Conservation (phyloP, 2,797 vertebrate genomes). For the Crax fasciolata region DNA sequence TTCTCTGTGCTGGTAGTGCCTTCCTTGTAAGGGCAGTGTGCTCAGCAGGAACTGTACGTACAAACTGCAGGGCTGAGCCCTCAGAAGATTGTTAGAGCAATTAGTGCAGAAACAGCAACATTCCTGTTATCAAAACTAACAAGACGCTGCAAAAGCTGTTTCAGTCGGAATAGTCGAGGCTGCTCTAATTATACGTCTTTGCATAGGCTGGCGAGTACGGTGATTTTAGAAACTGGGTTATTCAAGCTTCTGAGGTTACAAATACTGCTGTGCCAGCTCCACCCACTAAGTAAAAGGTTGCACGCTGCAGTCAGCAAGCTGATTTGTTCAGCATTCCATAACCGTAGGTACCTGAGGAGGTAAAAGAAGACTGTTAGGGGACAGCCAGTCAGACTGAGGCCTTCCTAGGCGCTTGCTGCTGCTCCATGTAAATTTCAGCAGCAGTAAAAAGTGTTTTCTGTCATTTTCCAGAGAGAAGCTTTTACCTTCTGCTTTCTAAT, state of each 20-base stretch:
- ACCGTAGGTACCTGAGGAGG: neutral
- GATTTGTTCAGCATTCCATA: neutral
- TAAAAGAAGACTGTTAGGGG: neutral
- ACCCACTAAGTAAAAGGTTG: slow-evolving; percentile 73
- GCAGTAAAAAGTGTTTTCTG: neutral
- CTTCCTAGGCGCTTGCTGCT: neutral
- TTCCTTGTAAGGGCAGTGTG: neutral
- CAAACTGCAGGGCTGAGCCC: slow-evolving; percentile 47
- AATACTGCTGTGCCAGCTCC: slow-evolving; percentile 73
- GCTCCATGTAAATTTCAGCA: neutral
- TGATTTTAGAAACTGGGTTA: slow-evolving; percentile 76
- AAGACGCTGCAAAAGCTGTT: slow-evolving; percentile 72
- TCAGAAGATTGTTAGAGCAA: slow-evolving; percentile 52
- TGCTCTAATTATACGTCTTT: slow-evolving; percentile 74
- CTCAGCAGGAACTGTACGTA: slow-evolving; percentile 25
- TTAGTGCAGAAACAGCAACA: slow-evolving; percentile 73
- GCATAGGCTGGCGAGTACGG: slow-evolving; percentile 51
- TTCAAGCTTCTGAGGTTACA: slow-evolving; percentile 75
- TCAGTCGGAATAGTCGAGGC: slow-evolving; percentile 65
- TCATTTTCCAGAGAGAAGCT: neutral
- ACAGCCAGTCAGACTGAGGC: neutral
- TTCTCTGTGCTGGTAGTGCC: neutral
- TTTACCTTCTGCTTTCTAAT: slow-evolving; percentile 12
- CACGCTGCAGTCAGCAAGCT: neutral
- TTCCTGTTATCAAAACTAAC: slow-evolving; percentile 69